Evolutionary conservation across 53 echinoderm and acorn worm species (phyloP).

Genomic region (Echinarachnius parma): DNA sequence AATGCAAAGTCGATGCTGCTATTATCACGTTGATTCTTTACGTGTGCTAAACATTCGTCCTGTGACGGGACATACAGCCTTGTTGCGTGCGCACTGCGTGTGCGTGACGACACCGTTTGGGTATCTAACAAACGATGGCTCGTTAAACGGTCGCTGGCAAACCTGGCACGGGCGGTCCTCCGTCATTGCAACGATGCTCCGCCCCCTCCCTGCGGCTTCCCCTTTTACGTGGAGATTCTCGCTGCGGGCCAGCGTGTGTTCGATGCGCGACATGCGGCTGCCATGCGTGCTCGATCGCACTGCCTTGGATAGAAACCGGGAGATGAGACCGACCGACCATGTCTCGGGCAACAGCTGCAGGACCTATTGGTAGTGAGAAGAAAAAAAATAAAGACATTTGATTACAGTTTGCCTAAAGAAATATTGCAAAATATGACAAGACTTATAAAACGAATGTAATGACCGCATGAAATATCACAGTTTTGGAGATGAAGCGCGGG

Average conservation of each 20-base stretch:
- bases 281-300: conserved; percentile 79
- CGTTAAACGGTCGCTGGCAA: conserved; percentile 67
- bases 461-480: too few species aligned
- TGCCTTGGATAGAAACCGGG: conserved; percentile 78
- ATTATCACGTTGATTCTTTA: conserved; percentile 42
- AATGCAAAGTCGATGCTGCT: too few species aligned
- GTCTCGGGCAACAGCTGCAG: conserved; percentile 90
- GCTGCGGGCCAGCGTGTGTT: conserved; percentile 72
- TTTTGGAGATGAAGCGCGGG: too few species aligned
- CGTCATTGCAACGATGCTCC: conserved; percentile 58
- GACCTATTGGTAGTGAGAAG: conserved; percentile 47
- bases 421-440: too few species aligned
- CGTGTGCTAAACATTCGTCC: conserved; percentile 71
- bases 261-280: conserved; percentile 63
- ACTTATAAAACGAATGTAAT: too few species aligned
- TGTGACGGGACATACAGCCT: conserved; percentile 85
- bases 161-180: conserved; percentile 77
- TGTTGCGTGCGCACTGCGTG: conserved; percentile 89
- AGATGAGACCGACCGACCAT: conserved; percentile 89
- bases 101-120: conserved; percentile 92
- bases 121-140: conserved; percentile 82
- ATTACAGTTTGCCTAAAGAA: too few species aligned
- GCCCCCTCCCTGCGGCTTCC: conserved; percentile 43
- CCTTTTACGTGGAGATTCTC: conserved; percentile 83
- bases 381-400: too few species aligned